Evolutionary conservation across 2,113 vertebrate species (phyloP), one percentile per base, ranked within the genome.

Genomic region (Phrynocephalus versicolor): DNA sequence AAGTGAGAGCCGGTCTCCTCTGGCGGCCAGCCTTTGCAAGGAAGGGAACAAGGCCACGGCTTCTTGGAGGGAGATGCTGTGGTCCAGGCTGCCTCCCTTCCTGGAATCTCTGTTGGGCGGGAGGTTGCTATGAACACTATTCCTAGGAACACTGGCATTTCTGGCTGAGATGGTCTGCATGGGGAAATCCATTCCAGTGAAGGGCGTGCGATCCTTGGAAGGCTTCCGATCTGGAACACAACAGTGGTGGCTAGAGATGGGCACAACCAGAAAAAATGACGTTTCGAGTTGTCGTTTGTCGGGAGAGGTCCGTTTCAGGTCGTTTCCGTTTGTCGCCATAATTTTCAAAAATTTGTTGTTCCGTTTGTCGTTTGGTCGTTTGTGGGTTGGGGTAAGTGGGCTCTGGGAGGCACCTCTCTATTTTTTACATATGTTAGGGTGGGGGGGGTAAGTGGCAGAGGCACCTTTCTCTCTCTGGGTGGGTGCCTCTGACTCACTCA

Each of bases 1-100:
- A 78, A 55, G 6, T 0, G 0, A 67, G 79, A 80, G 2, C 73
- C 88, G 84, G 6, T 88, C 3, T 87, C 51, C 64, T 39, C 2
- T 58, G 74, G 85, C 85, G 62, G 85, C 6, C 45, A 86, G 55
- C 1, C 35, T 80, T 73, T 88, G 55, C 74, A 89, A 72, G 33
- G 82, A 92, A 67, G 83, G 76, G 77, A 88, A 83, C 0, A 9
- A 51, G 84, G 83, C 69, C 57, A 39, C 62, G 15, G 70, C 15
- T 75, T 90, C 88, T 72, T 83, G 83, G 14, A 70, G 93, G 37
- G 70, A 81, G 58, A 90, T 86, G 67, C 30, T 83, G 1, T 89
- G 79, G 7, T 9, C 76, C 35, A 10, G 37, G 30, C 13, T 71
- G 45, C 18, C 57, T 27, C 27, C 57, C 64, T 27, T 85, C 37